These are phyloP conservation scores for Oreortyx pictus DNA, from an alignment of 2,797 vertebrate species.

Conservation along the genomic window DNA sequence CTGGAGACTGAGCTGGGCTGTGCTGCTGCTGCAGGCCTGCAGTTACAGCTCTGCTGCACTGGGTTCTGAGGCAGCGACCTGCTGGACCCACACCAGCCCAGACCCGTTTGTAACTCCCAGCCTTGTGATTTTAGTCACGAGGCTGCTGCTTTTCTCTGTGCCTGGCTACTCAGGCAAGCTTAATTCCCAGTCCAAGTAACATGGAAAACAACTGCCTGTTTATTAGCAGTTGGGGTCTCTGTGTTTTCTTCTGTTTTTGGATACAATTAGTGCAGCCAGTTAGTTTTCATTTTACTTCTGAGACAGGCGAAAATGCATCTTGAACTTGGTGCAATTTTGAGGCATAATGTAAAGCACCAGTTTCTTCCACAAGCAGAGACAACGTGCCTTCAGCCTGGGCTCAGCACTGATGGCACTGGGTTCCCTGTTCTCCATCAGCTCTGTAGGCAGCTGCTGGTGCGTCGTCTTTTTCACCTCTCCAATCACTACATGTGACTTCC, in stretches of 20 bases:
- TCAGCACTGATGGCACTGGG: background rate
- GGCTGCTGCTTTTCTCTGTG: background rate
- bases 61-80: background rate
- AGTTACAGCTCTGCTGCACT: fast-evolving
- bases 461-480: background rate
- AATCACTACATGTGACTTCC: background rate
- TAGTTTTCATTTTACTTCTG: background rate
- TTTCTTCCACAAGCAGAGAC: background rate
- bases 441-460: background rate
- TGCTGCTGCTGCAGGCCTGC: fast-evolving
- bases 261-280: background rate
- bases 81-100: background rate
- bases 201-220: background rate
- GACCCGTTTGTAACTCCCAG: background rate
- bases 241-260: background rate
- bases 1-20: background rate
- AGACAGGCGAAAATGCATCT: background rate
- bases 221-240: background rate
- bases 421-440: fast-evolving
- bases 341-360: background rate
- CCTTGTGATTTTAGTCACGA: conserved; percentile 45
- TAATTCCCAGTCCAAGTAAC: background rate
- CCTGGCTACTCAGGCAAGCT: background rate
- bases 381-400: fast-evolving
- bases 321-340: background rate